Base-by-base conservation (phyloP, 2,113 vertebrate genomes). In the Brachypteracias leptosomus region DNA sequence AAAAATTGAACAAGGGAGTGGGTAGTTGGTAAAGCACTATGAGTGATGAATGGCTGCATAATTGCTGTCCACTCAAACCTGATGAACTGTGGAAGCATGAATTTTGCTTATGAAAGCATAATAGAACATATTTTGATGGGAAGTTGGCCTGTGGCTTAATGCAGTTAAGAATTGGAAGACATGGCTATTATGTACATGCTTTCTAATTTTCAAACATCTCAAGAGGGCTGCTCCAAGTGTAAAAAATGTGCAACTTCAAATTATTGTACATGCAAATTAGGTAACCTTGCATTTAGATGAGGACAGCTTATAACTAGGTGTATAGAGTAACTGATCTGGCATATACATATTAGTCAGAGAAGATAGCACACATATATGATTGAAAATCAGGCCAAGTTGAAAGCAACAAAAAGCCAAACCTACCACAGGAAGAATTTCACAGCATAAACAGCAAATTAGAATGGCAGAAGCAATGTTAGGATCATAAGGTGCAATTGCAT, bases 201-300 rank as follows among this genome's bases (percentile, higher is more conserved):
- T 93, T 65, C 75, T 66, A 68, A 94, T 93, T 85, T 93, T 76
- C 63, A 83, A 24, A 67, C 13, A 29, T 67, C 88, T 87, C 81
- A 62, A 38, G 58, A 76, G 77, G 25, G 52, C 72, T 80, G 38
- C 77, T 89, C n/a, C n/a, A 71, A 66, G 44, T 38, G 29, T 40
- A 65, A 62, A 83, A 78, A 61, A n/a, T 4, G 22, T 35, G n/a
- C 47, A 80, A 47, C 5, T 83, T 79, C 15, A 13, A 61, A 52
- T 65, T 75, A 71, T 54, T 62, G 42, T 49, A 67, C 52, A 73
- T 75, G 24, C 42, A 89, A 89, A 93, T 93, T n/a, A 83, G 35
- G 62, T 91, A 89, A 63, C 58, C 91, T 71, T 91, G 76, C 90
- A 93, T 91, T 88, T 91, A 89, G 86, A 93, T 91, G 18, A 85